Base-by-base conservation (phyloP, 1,140 invertebrate genomes). In the Drosophila tristis region DNA sequence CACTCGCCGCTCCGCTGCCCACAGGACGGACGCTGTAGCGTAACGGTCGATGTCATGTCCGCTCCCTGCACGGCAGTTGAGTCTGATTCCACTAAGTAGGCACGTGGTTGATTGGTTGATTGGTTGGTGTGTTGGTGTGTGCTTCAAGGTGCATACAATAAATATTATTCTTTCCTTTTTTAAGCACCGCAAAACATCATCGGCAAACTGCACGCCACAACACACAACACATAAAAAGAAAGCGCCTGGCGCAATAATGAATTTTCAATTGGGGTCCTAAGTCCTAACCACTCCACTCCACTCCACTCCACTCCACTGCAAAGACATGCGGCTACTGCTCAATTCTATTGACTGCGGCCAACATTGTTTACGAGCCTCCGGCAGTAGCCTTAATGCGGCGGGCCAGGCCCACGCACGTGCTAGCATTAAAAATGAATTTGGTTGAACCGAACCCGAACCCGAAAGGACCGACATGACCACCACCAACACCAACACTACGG, bases 361-460 rank as follows among this genome's bases (percentile, higher is more conserved):
- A 60, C 60, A 73, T 80, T 80, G 73, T 80, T 80, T 80, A 80
- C 57, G 74, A 80, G 67, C 61, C 60, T 26, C 64, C 47, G 65
- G 70, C 58, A 80, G 31, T 65, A 58, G 63, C 49, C 63, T 72
- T 70, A 63, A 79, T 79, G 65, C 66, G 25, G 48, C 42, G 39
- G 42, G 49, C 63, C 55, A 58, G 39, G 29, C 57, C 60, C 51
- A 58, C 23, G 59, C 79, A 82, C 79, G 79, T 82, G 79, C 61
- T 66, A 61, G 68, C 79, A 82, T 82, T 82, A 82, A 82, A 80
- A 82, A 82, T 81, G 78, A 77, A 81, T 81, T 81, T 74, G 74
- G 60, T 66, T 61, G 49, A 20, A 26, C 23, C 58, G 48, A 16
- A 20, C 16, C 23, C 58, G 48, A 16, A 29, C 25, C 4, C 11